Evolutionary conservation across 1,140 invertebrate genomes (phyloP).

Genomic region (Brachionus plicatilis): DNA sequence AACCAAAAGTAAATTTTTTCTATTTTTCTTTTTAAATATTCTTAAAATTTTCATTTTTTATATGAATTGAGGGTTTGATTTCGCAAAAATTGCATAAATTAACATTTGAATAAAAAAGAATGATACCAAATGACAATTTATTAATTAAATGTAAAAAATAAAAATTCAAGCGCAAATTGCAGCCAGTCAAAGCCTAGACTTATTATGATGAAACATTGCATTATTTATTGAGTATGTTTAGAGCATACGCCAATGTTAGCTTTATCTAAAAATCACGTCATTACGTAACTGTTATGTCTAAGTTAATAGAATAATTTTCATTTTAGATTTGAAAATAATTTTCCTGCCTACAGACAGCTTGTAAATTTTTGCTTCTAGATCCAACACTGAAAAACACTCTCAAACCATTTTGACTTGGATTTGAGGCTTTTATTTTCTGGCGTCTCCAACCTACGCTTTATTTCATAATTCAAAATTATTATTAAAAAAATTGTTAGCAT

Average conservation of each 20-base stretch:
- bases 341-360: neutral
- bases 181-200: neutral
- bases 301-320: neutral
- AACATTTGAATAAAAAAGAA: neutral
- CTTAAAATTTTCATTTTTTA: neutral
- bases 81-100: neutral
- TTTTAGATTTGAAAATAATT: neutral
- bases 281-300: neutral
- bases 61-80: neutral
- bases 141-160: neutral
- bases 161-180: neutral
- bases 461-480: constrained; percentile 3
- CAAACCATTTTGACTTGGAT: neutral
- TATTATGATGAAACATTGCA: neutral
- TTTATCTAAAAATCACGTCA: neutral
- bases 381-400: neutral
- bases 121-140: neutral
- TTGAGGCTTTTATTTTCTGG: neutral
- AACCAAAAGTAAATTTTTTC: neutral
- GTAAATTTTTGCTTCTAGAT: too few species aligned
- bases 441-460: neutral
- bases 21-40: neutral
- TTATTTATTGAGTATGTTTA: neutral
- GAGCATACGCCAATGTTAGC: neutral
- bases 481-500: neutral